Conservation (phyloP, 30 jellyfish, hydroid and myxozoan genomes). For the Pseudorhiza aurosa region DNA sequence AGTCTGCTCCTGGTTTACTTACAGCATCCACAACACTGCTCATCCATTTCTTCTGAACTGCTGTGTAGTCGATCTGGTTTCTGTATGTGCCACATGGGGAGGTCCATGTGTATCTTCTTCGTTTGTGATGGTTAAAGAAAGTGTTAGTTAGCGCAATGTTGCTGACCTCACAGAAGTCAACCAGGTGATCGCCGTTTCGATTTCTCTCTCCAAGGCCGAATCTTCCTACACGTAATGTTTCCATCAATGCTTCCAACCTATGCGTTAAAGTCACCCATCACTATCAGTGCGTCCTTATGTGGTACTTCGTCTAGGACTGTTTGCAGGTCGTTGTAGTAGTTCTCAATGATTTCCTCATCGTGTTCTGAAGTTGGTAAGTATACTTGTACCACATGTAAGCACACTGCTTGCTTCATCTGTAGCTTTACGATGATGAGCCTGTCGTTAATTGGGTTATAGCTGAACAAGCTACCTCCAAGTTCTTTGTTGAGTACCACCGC, state of each 20-base stretch:
- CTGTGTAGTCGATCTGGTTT: not conserved
- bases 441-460: no score
- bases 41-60: not conserved
- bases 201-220: conserved; percentile 20
- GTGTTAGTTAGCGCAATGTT: not conserved
- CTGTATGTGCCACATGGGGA: not conserved
- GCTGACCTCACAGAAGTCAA: conserved; percentile 6
- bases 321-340: no score
- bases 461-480: no score
- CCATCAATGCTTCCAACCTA: not conserved
- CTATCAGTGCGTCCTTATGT: no score
- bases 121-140: not conserved
- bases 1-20: conserved; percentile 11
- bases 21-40: not conserved
- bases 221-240: not conserved
- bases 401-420: no score
- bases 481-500: no score
- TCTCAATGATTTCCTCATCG: no score
- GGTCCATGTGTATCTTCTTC: conserved; percentile 1
- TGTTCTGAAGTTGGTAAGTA: no score
- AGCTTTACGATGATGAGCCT: no score
- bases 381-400: no score
- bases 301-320: no score
- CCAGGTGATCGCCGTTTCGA: not conserved
- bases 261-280: not conserved